Percentiles rank a stretch among this genome's conserved stretches.
Conservation (phyloP, 2,888 invertebrate genomes). For the Yponomeuta evonymella region DNA sequence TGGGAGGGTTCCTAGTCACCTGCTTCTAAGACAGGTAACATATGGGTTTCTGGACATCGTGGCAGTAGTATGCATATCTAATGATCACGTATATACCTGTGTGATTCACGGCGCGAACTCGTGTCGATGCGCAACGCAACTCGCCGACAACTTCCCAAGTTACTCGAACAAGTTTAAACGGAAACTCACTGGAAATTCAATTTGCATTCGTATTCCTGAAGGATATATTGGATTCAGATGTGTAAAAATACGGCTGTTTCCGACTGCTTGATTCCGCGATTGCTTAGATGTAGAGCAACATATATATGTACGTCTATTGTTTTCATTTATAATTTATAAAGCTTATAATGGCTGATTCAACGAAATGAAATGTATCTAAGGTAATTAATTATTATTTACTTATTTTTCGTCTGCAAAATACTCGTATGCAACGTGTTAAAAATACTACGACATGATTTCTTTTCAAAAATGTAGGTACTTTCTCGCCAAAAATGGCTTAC, state of each 20-base stretch:
- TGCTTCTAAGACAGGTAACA: neutral
- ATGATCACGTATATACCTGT: neutral
- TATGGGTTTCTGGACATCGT: neutral
- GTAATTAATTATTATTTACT: no score
- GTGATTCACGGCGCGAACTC: neutral
- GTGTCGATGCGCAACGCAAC: slow-evolving; percentile 3
- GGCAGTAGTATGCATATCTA: neutral
- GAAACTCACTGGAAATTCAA: slow-evolving; percentile 16
- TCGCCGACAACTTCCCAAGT: slow-evolving; percentile 7
- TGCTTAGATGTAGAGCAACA: no score
- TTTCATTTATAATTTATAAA: no score
- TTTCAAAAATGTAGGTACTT: no score
- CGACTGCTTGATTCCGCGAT: neutral
- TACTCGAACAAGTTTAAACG: slow-evolving; percentile 13
- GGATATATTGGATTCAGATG: slow-evolving; percentile 9
- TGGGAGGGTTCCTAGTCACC: neutral
- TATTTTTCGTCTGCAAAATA: no score
- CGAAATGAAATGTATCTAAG: no score
- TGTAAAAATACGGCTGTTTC: neutral
- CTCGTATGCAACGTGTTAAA: no score
- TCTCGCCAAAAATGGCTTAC: no score
- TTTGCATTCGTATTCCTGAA: slow-evolving; percentile 12
- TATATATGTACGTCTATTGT: no score
- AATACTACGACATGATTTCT: no score
- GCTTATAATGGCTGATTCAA: no score